Conservation (phyloP, 2,113 vertebrate species). For the Rhabdomys dilectus region DNA sequence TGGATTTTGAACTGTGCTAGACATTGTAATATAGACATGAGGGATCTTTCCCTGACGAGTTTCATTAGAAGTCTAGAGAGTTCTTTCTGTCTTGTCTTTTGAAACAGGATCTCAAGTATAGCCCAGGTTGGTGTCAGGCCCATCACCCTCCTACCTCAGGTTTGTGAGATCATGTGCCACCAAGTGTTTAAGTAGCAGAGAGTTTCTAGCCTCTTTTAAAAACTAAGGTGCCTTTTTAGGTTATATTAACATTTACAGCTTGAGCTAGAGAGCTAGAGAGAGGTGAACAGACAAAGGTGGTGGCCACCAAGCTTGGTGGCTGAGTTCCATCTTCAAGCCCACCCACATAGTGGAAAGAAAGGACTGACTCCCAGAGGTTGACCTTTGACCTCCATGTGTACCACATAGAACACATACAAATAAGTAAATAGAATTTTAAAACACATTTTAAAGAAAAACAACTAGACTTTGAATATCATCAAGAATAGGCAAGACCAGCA, state of each 20-base stretch:
- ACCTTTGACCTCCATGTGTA: neutral
- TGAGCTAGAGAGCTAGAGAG: too few species aligned
- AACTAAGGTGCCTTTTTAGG: conserved; percentile 7
- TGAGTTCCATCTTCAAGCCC: neutral
- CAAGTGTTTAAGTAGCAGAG: conserved; percentile 26
- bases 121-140: neutral
- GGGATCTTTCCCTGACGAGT: neutral
- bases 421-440: neutral
- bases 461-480: conserved; percentile 13
- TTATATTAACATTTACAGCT: conserved; percentile 9
- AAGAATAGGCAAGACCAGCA: neutral
- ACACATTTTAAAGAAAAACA: neutral
- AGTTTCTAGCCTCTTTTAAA: conserved; percentile 27
- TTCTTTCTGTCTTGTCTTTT: neutral
- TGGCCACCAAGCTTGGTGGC: neutral
- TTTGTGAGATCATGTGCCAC: neutral
- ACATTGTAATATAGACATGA: neutral
- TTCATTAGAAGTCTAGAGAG: neutral
- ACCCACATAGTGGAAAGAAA: too few species aligned
- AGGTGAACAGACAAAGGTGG: neutral
- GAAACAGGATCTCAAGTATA: neutral
- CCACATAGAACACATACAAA: neutral
- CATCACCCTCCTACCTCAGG: neutral
- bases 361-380: neutral
- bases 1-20: conserved; percentile 18